phyloP scores from a whole-genome alignment of 2,888 invertebrate genomes.

The Graphium colonna region DNA sequence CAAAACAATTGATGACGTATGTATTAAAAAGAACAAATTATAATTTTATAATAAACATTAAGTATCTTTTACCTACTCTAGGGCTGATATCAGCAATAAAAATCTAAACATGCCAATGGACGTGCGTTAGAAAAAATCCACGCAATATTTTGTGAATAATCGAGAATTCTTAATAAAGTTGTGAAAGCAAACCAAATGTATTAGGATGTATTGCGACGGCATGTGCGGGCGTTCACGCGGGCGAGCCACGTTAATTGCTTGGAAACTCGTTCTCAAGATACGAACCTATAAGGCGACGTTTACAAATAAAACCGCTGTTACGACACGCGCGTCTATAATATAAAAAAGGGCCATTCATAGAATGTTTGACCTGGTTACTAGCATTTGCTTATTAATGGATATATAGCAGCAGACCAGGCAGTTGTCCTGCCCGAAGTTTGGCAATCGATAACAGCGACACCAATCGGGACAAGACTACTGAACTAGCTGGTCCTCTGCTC shows the following conservation, averaged over 20 bases:
- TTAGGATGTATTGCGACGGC: slow-evolving; percentile 32
- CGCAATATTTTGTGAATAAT: neutral
- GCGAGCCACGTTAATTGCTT: slow-evolving; percentile 41
- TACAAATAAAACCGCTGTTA: slow-evolving; percentile 17
- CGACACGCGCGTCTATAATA: neutral
- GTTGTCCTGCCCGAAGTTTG: too few relatives aligned
- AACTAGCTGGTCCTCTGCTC: too few relatives aligned
- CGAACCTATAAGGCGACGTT: slow-evolving; percentile 18
- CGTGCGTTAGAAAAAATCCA: neutral
- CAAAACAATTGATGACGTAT: too few relatives aligned
- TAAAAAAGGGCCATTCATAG: slow-evolving; percentile 12
- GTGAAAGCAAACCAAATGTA: slow-evolving; percentile 23
- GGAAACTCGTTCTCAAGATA: slow-evolving; percentile 4
- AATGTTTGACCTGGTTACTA: neutral
- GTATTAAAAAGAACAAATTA: too few relatives aligned
- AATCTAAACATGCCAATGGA: neutral
- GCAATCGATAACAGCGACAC: too few relatives aligned
- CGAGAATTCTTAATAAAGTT: slow-evolving; percentile 8
- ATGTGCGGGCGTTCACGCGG: slow-evolving; percentile 37
- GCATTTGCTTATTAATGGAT: neutral
- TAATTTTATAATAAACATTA: too few relatives aligned
- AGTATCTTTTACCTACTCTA: too few relatives aligned
- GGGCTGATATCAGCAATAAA: too few relatives aligned
- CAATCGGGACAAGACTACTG: too few relatives aligned
- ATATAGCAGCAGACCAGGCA: too few relatives aligned